phyloP scores from a whole-genome alignment of 1,140 invertebrate genomes.

The Melitaea cinxia region DNA sequence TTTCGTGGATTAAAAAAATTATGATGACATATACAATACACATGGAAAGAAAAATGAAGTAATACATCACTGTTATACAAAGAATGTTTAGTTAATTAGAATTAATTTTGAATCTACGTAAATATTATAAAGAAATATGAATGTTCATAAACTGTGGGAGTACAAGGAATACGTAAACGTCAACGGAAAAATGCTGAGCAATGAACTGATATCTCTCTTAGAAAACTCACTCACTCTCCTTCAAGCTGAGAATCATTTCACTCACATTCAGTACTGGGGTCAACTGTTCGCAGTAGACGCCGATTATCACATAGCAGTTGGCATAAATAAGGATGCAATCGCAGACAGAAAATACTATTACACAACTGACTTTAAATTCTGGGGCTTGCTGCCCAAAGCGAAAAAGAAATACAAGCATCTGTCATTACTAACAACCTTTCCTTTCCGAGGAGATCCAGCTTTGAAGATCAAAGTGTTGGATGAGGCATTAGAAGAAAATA shows the following conservation, averaged over 20 bases:
- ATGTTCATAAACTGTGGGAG: slow-evolving; percentile 73
- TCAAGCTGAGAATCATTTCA: slow-evolving; percentile 89
- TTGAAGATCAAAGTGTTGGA: slow-evolving; percentile 73
- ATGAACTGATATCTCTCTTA: slow-evolving; percentile 85
- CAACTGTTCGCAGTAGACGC: slow-evolving; percentile 84
- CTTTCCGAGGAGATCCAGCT: slow-evolving; percentile 67
- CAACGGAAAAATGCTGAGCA: slow-evolving; percentile 84
- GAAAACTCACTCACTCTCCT: slow-evolving; percentile 87
- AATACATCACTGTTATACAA: too few species aligned
- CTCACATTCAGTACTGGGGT: slow-evolving; percentile 88
- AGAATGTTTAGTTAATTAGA: too few species aligned
- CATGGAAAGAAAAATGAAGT: too few species aligned
- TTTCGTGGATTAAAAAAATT: too few species aligned
- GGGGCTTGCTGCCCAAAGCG: slow-evolving; percentile 85
- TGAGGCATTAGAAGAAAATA: slow-evolving; percentile 71
- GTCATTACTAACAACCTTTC: slow-evolving; percentile 73
- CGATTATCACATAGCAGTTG: slow-evolving; percentile 89
- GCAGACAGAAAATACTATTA: slow-evolving; percentile 86
- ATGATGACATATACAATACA: too few species aligned
- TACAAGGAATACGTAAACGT: slow-evolving; percentile 71
- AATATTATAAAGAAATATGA: slow-evolving; percentile 49
- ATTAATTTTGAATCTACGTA: too few species aligned
- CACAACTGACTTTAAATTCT: slow-evolving; percentile 85
- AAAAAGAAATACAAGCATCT: slow-evolving; percentile 83
- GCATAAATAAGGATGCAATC: slow-evolving; percentile 86